A percentile compares a stretch with the other conserved stretches of the same genome.
phyloP scores from a whole-genome alignment of 1,140 invertebrate species.

The Hermatobates lingyangjiaoensis region DNA sequence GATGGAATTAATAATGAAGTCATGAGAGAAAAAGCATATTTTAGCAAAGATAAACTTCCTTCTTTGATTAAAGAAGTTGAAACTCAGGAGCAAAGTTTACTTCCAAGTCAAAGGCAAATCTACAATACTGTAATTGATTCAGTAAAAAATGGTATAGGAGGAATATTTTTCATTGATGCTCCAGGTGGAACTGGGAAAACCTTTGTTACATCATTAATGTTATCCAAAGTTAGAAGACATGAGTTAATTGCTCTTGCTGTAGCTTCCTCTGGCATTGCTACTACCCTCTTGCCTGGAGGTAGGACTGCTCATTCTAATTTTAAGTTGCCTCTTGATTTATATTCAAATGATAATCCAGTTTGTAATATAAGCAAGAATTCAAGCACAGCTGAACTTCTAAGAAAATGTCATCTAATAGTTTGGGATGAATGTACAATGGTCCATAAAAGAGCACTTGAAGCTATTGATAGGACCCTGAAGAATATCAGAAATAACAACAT shows the following conservation, averaged over 20 bases:
- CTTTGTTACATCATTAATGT: not conserved
- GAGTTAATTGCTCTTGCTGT: not conserved
- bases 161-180: not conserved
- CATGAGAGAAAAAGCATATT: not conserved
- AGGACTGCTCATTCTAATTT: conserved; percentile 22
- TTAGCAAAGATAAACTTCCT: not conserved
- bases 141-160: not conserved
- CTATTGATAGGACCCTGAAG: no score
- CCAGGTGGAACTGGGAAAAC: not conserved
- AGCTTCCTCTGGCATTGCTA: conserved; percentile 26
- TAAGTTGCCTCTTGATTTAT: conserved; percentile 17
- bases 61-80: not conserved
- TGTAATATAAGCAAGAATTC: conserved; percentile 22
- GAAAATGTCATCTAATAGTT: conserved; percentile 18
- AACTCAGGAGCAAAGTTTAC: not conserved
- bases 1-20: not conserved
- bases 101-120: not conserved
- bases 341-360: conserved; percentile 12
- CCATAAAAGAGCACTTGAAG: no score
- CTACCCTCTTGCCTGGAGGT: conserved; percentile 25
- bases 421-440: conserved; percentile 26
- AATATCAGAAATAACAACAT: no score
- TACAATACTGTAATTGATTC: not conserved
- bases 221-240: not conserved
- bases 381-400: conserved; percentile 16